phyloP scores from a whole-genome alignment of 2,888 invertebrate species.

The Lymantria dispar region DNA sequence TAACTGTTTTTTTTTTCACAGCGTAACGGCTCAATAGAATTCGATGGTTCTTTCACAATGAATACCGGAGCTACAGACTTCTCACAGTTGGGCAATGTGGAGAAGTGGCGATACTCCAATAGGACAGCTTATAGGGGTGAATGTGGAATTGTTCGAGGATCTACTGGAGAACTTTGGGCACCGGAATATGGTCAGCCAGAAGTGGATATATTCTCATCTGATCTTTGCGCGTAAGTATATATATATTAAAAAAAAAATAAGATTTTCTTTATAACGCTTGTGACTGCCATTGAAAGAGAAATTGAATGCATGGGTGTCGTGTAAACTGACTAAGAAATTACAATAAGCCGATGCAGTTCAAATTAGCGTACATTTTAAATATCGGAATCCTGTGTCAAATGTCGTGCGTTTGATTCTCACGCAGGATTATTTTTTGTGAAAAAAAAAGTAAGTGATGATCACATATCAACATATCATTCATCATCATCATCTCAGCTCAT shows the following conservation, averaged over 20 bases:
- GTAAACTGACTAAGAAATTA: no score
- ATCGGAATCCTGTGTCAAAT: no score
- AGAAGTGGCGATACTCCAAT: constrained; percentile 86
- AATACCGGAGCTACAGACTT: constrained; percentile 87
- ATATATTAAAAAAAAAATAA: neutral
- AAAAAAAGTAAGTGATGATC: no score
- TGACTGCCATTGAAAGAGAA: no score
- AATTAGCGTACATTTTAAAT: no score
- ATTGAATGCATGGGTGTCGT: no score
- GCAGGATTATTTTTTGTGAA: no score
- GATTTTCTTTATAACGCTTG: no score
- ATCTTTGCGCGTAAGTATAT: constrained; percentile 88
- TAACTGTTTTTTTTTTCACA: constrained; percentile 53
- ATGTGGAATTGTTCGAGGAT: constrained; percentile 88
- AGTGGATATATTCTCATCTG: constrained; percentile 87
- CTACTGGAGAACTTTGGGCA: constrained; percentile 91
- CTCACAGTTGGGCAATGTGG: constrained; percentile 85
- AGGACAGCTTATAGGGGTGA: constrained; percentile 81
- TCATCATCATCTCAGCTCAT: no score
- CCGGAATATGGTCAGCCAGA: constrained; percentile 82
- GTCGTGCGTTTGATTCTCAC: no score
- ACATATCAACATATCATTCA: no score
- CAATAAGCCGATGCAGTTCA: no score
- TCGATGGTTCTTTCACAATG: constrained; percentile 90
- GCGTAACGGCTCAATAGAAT: constrained; percentile 88